Conservation (phyloP, 2,113 vertebrate genomes). For the Porphyrio hochstetteri region DNA sequence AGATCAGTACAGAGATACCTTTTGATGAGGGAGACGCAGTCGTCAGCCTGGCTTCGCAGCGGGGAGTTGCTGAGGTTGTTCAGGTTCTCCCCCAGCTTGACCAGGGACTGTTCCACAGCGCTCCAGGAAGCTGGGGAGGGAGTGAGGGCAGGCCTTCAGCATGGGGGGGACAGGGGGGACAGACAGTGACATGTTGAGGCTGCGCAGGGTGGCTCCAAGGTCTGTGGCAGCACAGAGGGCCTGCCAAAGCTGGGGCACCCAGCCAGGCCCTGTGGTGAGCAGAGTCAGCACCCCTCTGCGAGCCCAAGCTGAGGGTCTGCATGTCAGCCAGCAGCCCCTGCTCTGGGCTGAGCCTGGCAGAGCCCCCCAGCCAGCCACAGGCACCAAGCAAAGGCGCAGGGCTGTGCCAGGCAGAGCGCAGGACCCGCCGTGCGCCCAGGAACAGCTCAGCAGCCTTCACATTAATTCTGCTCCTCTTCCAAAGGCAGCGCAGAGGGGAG, state of each 20-base stretch:
- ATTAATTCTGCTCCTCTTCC: slow-evolving; percentile 46
- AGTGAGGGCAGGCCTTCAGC: background rate
- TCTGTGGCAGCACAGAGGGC: background rate
- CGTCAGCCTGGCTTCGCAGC: slow-evolving; percentile 84
- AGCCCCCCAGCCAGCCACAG: background rate
- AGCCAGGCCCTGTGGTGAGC: fast-evolving
- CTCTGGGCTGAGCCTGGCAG: background rate
- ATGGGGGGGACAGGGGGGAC: fast-evolving
- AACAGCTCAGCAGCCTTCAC: slow-evolving; percentile 13
- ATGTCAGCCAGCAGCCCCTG: background rate
- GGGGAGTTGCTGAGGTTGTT: slow-evolving; percentile 77
- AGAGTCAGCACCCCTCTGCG: background rate
- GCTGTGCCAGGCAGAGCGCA: background rate
- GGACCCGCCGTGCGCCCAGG: background rate
- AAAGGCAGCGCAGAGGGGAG: slow-evolving; percentile 21
- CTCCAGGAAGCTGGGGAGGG: slow-evolving; percentile 85
- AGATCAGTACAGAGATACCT: slow-evolving; percentile 73
- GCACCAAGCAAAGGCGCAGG: fast-evolving
- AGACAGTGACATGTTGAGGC: background rate
- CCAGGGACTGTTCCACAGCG: slow-evolving; percentile 86
- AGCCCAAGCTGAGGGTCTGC: background rate
- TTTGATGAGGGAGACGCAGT: slow-evolving; percentile 86
- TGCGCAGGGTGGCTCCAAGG: background rate
- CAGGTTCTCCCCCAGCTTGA: slow-evolving; percentile 85
- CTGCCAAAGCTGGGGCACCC: background rate